Evolutionary conservation across 2,888 invertebrate species (phyloP).

Genomic region (Diarsia mendica): DNA sequence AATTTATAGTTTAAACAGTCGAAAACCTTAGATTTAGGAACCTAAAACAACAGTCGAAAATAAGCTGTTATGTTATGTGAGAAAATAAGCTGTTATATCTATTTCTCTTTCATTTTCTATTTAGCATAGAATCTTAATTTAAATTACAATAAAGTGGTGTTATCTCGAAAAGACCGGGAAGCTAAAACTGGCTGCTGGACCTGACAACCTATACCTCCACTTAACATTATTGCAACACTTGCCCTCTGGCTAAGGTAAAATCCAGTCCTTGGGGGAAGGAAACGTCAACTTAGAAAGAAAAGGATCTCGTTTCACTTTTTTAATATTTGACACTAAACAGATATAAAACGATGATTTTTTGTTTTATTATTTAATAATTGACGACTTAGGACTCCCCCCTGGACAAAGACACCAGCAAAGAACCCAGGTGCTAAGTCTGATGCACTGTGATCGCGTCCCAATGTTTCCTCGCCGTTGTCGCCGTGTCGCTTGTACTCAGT

Average conservation of each 20-base stretch:
- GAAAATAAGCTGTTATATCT: constrained; percentile 22
- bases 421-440: constrained; percentile 50
- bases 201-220: too few species aligned
- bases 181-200: constrained; percentile 39
- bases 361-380: not conserved
- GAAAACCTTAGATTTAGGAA: constrained; percentile 1
- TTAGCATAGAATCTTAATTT: constrained; percentile 62
- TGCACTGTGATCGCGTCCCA: constrained; percentile 68
- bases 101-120: constrained; percentile 48
- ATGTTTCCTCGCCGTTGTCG: constrained; percentile 69
- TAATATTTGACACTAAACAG: too few species aligned
- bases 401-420: not conserved
- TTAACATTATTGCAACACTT: too few species aligned
- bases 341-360: too few species aligned
- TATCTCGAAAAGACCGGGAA: constrained; percentile 52
- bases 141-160: constrained; percentile 56
- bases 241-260: too few species aligned
- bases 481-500: constrained; percentile 70
- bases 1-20: not conserved
- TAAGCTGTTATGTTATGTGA: too few species aligned
- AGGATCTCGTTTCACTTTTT: not conserved
- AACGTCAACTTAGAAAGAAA: not conserved
- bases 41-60: constrained; percentile 26
- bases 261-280: too few species aligned
- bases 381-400: too few species aligned